Conservation (phyloP, 2,797 vertebrate species). For the Sylvia borin region DNA sequence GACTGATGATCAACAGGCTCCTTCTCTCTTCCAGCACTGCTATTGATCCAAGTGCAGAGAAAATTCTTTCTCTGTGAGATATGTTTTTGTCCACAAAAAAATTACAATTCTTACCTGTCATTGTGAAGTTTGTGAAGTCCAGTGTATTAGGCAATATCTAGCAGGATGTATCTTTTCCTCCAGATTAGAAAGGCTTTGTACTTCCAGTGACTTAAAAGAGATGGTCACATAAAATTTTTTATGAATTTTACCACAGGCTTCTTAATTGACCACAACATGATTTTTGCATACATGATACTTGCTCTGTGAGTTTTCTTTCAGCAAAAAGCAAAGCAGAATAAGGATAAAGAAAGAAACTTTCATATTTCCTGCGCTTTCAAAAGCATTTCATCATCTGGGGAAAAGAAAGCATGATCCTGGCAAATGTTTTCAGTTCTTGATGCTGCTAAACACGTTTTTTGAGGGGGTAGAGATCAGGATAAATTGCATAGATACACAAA, state of each 20-base stretch:
- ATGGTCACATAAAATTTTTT: rapidly evolving
- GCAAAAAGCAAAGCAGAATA: neutral
- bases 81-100: neutral
- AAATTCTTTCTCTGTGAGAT: neutral
- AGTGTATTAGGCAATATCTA: neutral
- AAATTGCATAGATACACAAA: neutral
- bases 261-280: neutral
- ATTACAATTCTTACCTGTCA: neutral
- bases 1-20: neutral
- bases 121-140: neutral
- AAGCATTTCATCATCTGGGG: neutral
- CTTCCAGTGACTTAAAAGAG: neutral
- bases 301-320: neutral
- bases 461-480: neutral
- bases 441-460: neutral
- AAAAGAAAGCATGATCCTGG: neutral
- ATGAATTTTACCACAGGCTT: neutral
- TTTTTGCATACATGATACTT: neutral
- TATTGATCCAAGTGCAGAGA: neutral
- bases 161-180: neutral
- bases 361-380: neutral
- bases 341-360: neutral
- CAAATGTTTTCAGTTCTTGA: neutral
- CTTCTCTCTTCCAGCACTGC: neutral
- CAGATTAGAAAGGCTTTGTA: neutral